These are phyloP conservation scores for Parthenolecanium corni DNA, from an alignment of 2,888 invertebrate species.

Conservation along the genomic window DNA sequence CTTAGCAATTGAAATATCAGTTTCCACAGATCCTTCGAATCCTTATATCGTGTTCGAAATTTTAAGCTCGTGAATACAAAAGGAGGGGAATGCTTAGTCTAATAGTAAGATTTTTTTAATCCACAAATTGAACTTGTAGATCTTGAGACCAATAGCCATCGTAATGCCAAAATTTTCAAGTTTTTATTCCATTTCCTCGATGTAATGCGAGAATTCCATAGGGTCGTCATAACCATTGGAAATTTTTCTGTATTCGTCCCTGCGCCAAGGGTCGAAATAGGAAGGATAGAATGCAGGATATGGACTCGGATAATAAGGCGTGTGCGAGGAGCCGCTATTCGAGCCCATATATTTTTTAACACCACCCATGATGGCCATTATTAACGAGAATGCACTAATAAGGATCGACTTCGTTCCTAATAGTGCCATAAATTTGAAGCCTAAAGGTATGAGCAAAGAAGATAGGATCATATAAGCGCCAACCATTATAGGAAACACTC, in stretches of 20 bases:
- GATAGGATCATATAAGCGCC: conserved; percentile 65
- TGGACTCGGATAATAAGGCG: conserved; percentile 7
- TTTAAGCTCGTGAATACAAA: no score
- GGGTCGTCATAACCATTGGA: conserved; percentile 11
- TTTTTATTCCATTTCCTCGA: conserved; percentile 13
- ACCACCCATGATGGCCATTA: conserved; percentile 49
- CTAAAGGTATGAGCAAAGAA: conserved; percentile 65
- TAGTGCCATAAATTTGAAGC: conserved; percentile 71
- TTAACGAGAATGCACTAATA: conserved; percentile 67
- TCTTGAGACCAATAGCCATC: no score
- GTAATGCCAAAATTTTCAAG: no score
- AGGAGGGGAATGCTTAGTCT: no score
- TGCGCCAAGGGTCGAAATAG: conserved; percentile 22
- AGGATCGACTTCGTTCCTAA: conserved; percentile 69
- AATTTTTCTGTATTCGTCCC: conserved; percentile 22
- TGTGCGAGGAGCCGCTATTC: background rate
- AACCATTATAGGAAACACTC: conserved; percentile 63
- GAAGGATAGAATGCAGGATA: conserved; percentile 10
- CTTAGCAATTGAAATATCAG: no score
- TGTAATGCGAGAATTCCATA: conserved; percentile 16
- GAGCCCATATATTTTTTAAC: conserved; percentile 15
- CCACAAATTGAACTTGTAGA: no score
- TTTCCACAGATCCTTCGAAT: no score
- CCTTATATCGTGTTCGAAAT: no score
- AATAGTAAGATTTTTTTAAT: no score